Conservation (phyloP, 2,888 invertebrate genomes). For the Orthonychiurus folsomi region DNA sequence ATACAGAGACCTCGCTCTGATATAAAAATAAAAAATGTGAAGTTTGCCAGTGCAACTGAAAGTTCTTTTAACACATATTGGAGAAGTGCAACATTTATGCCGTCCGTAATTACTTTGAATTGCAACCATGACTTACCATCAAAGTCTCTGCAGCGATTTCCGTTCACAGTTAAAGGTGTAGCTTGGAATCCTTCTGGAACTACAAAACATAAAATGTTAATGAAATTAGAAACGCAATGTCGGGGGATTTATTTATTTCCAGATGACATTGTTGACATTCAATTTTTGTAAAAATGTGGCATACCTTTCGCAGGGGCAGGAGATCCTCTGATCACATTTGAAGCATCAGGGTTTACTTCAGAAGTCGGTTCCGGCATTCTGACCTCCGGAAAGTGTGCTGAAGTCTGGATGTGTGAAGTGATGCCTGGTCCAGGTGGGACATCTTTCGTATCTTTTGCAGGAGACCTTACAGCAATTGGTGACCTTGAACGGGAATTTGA, state of each 20-base stretch:
- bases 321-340: too few species aligned
- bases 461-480: background rate
- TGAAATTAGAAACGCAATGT: too few species aligned
- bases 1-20: slow-evolving; percentile 90
- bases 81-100: background rate
- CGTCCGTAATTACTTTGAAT: background rate
- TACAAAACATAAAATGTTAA: too few species aligned
- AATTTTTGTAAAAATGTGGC: too few species aligned
- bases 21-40: slow-evolving; percentile 41
- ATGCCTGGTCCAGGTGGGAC: background rate
- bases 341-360: too few species aligned
- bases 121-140: slow-evolving; percentile 58
- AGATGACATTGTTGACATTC: too few species aligned
- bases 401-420: too few species aligned
- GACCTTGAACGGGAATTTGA: slow-evolving; percentile 32
- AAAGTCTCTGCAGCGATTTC: slow-evolving; percentile 72
- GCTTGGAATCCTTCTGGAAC: background rate
- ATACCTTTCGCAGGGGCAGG: too few species aligned
- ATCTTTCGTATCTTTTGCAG: background rate
- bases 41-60: background rate
- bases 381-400: too few species aligned
- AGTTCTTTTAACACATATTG: background rate
- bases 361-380: too few species aligned
- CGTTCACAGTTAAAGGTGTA: background rate
- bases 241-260: too few species aligned